Conservation (phyloP, 2,797 vertebrate species). For the Xenopus petersii region DNA sequence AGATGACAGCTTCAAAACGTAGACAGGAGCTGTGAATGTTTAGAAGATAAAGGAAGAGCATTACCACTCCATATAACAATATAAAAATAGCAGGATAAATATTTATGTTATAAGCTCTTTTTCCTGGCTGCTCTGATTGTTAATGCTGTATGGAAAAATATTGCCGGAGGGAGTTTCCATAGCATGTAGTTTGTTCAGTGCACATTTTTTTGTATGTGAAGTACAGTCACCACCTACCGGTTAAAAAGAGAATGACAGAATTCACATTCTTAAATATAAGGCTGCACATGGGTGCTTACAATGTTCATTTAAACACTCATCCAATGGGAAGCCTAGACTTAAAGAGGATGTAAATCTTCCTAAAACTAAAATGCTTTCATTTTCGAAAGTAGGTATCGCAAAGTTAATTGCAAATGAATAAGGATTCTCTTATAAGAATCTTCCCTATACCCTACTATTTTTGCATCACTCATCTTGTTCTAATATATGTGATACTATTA, state of each 20-base stretch:
- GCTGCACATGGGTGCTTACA: no score
- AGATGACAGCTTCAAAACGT: slow-evolving; percentile 16
- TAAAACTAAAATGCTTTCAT: no score
- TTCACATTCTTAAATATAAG: neutral
- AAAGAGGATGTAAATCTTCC: no score
- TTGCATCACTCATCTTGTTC: no score
- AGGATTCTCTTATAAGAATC: no score
- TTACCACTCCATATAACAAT: neutral
- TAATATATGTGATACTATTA: no score
- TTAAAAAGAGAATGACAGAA: neutral
- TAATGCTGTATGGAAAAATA: neutral
- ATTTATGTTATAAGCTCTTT: slow-evolving; percentile 10
- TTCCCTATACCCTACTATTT: no score
- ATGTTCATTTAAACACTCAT: no score
- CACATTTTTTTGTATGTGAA: neutral
- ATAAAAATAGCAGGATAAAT: slow-evolving; percentile 15
- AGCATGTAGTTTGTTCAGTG: neutral
- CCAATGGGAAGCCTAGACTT: no score
- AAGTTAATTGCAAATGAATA: no score
- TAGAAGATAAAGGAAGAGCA: neutral
- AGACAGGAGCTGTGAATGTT: neutral
- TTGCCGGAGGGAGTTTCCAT: neutral
- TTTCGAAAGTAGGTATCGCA: no score
- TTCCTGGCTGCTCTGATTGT: neutral
- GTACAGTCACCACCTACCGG: slow-evolving; percentile 24